Base-by-base conservation (phyloP, 2,888 invertebrate species). In the Marronus borbonicus region DNA sequence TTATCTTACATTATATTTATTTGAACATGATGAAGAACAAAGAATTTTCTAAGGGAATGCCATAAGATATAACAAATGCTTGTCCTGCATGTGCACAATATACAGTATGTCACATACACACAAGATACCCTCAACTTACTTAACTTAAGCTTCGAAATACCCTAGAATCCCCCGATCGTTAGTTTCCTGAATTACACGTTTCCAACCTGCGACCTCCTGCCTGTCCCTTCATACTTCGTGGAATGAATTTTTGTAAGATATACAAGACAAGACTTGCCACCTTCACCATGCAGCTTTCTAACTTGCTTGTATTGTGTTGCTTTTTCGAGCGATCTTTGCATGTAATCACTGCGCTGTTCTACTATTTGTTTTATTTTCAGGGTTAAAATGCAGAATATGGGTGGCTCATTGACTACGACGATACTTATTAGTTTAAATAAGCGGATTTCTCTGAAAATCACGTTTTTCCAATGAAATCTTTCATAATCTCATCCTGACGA, bases 41-140 rank as follows among this genome's bases (percentile, higher is more conserved):
- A 89, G 89, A 89, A 89, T 89, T 89, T 89, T 89, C 89, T 89
- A 87, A 86, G 84, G 83, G 85, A 85, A 85, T 86, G 84, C 85
- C 78, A 79, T 76, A 78, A 68, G 79, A 80, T 49, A 79, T 77
- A 77, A 68, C 79, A 80, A 68, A 78, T 77, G 80, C 80, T 75
- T 78, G 68, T 66, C 82, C 79, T 80, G 83, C 83, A 83, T 83
- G 83, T 70, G 78, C 69, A 66, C 20, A 17, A 58, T 58, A 58
- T 17, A 58, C 55, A 20, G 10, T 52, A 52, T 17, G n/a, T 20
- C 2, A 44, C 44, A 44, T 28, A 49, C 20, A 20, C 39, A 39
- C 65, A 65, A 65, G 31, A 36, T 36, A 52, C 14, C 52, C 17
- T 2, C 52, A 14, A n/a, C 12, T 52, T 52, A n/a, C 24, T 24